Evolutionary conservation across 30 jellyfish, hydroid and myxozoan genomes (phyloP).

Genomic region (Aurelia aurita): DNA sequence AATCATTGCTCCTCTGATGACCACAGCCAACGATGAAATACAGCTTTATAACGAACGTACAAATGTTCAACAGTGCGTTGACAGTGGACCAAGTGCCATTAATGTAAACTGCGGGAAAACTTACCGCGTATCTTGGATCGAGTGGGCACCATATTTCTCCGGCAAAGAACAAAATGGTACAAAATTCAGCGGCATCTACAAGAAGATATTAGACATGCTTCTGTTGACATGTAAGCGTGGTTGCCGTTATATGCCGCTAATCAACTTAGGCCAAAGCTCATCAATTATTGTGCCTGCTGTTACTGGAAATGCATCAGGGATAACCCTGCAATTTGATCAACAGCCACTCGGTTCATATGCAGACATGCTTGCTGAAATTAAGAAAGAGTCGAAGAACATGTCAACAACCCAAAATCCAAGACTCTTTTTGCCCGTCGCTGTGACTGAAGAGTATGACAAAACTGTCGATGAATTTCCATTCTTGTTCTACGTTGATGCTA

Average conservation of each 20-base stretch:
- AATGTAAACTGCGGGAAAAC: conserved; percentile 10
- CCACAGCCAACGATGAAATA: conserved; percentile 10
- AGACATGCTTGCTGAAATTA: too few relatives aligned
- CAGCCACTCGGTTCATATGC: too few relatives aligned
- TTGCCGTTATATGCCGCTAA: background rate
- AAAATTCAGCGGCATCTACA: conserved; percentile 14
- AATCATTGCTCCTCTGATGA: too few relatives aligned
- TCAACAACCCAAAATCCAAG: conserved; percentile 6
- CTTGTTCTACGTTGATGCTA: conserved; percentile 20
- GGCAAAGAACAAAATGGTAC: background rate
- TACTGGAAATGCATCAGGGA: background rate
- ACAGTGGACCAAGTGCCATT: background rate
- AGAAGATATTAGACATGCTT: conserved; percentile 9
- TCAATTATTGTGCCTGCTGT: background rate
- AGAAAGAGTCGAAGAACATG: too few relatives aligned
- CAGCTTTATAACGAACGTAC: conserved; percentile 3
- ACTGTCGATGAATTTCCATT: conserved; percentile 52
- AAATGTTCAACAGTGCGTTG: background rate
- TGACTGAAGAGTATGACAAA: conserved; percentile 8
- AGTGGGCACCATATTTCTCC: conserved; percentile 35
- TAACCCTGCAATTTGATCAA: too few relatives aligned
- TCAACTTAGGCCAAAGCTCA: background rate
- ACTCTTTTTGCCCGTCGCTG: conserved; percentile 40
- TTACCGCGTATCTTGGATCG: conserved; percentile 20
- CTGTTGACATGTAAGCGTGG: conserved; percentile 21